Base-by-base conservation (phyloP, 2,113 vertebrate species). In the Sinocyclocheilus grahami region DNA sequence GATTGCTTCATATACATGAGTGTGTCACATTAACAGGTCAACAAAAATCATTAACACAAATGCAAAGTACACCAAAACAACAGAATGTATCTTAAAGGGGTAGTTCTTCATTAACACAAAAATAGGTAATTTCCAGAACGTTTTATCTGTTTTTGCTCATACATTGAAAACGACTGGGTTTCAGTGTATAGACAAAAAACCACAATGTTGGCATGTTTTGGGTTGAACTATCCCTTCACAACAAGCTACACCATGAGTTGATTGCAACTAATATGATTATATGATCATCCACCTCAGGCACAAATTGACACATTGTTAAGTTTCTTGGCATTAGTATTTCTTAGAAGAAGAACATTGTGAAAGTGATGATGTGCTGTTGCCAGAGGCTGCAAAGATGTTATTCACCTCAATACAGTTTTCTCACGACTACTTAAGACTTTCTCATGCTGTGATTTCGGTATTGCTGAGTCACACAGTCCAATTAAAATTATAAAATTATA, bases 1-100 rank as follows among this genome's bases (percentile, higher is more conserved):
- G 30, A 62, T 20, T 79, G 33, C 53, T 79, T 79, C 78, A 79
- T 79, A 79, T 60, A 79, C 30, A 79, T 62, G 78, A 82, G 60
- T 67, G 22, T 24, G 58, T 48, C 62, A 5, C 60, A 67, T 82
- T 82, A 82, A 82, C 79, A 51, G 62, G 60, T 46, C 79, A 48
- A 48, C 62, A 20, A 51, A 82, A 51, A 9, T 14, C 22, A 67
- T 82, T 82, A 27, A 82, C 62, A 48, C 62, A 65, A 82, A 51
- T 62, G 55, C 78, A 33, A 62, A 80, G 22, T 20, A 62, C 30
- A 80, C 55, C 16, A 14, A 16, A 18, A 80, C 30, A 80, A n/a
- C 6, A 42, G 30, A 2, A 33, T 62, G 48, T 79, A 62, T 62
- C 53, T 79, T 79, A 14, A 79, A 78, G 48, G 27, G 16, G 55